Base-by-base conservation (phyloP, 1,140 invertebrate species). In the Bicyclus anynana region DNA sequence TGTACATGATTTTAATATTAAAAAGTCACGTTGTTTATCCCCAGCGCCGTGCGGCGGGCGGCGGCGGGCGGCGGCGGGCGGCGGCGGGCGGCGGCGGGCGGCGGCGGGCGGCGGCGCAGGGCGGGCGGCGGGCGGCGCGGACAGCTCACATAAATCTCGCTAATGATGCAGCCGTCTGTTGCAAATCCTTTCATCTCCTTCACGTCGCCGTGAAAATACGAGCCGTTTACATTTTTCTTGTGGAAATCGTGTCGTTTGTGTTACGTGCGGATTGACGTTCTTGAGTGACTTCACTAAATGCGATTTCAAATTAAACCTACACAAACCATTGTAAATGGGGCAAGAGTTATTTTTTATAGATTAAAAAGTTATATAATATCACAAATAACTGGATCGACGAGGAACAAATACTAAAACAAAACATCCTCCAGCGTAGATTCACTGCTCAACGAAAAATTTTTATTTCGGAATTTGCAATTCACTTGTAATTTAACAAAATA, bases 131-230 rank as follows among this genome's bases (percentile, higher is more conserved):
- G 13, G 13, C 1, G 37, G 14, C 13, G 37, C 13, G 18, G 37
- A 20, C 18, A n/a, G 40, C 18, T 18, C 40, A 44, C 40, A 44
- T 44, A 44, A 44, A 44, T 44, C 40, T 44, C 40, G 17, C 40
- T 44, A 20, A 44, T 44, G 40, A 44, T 44, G 40, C 40, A 44
- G 40, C 40, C 40, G 40, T 44, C 40, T 44, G 14, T 12, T 44
- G 40, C 40, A 44, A 44, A 44, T 20, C 14, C 40, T 44, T 20
- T 44, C 40, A 44, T 44, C 40, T 44, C 37, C 10, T n/a, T 44
- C 6, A 12, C 40, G 14, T 17, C 7, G 12, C 18, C 40, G 13
- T 21, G 40, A 2, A 44, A 44, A 44, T 44, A 44, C 40, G 16
- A 17, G 10, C 12, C 40, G 20, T 44, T 44, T 5, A 14, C 13